These are phyloP conservation scores for Orius insidiosus DNA, from an alignment of 1,140 invertebrate species.

Conservation along the genomic window DNA sequence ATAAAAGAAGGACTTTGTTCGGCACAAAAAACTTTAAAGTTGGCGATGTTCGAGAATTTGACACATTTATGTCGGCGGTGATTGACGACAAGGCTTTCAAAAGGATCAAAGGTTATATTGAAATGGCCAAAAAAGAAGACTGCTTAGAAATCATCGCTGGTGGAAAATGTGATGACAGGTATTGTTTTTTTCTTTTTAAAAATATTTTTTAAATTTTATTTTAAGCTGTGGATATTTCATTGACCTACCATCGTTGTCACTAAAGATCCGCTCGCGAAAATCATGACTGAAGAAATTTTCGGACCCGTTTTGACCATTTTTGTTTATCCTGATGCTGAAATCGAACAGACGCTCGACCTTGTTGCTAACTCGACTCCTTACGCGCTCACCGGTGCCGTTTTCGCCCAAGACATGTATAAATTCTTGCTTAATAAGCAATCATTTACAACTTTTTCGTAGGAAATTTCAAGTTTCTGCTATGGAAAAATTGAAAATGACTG, in stretches of 20 bases:
- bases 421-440: background rate
- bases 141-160: conserved; percentile 74
- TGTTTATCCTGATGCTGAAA: conserved; percentile 72
- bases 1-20: conserved; percentile 55
- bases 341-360: conserved; percentile 52
- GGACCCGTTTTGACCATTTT: conserved; percentile 87
- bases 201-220: conserved; percentile 20
- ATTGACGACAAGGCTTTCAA: conserved; percentile 90
- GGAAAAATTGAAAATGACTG: conserved; percentile 65
- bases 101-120: conserved; percentile 77
- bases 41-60: conserved; percentile 68
- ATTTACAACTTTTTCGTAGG: conserved; percentile 24
- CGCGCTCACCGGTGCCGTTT: conserved; percentile 90
- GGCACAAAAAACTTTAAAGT: conserved; percentile 50
- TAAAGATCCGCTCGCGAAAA: conserved; percentile 69
- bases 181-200: conserved; percentile 21
- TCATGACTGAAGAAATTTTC: conserved; percentile 97
- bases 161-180: conserved; percentile 72
- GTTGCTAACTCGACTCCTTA: conserved; percentile 70
- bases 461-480: conserved; percentile 53
- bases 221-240: conserved; percentile 78
- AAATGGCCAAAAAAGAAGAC: conserved; percentile 64
- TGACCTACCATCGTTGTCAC: conserved; percentile 80
- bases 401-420: conserved; percentile 66
- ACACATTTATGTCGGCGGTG: conserved; percentile 78